These are phyloP conservation scores for Cygnus atratus DNA, from an alignment of 2,113 vertebrate genomes.

Conservation along the genomic window DNA sequence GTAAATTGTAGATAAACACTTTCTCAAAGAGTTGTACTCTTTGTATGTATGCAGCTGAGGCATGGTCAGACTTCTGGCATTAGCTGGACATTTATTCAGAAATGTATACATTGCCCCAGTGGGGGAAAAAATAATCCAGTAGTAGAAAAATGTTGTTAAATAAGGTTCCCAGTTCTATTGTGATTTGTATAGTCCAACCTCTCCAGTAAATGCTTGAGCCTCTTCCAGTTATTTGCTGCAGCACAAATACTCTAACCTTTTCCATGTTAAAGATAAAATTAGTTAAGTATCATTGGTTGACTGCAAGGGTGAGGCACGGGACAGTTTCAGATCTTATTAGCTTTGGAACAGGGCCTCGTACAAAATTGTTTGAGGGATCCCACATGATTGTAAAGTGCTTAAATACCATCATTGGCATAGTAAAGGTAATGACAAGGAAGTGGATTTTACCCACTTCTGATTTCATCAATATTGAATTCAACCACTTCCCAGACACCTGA, in stretches of 20 bases:
- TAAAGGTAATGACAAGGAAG: background rate
- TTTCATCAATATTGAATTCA: background rate
- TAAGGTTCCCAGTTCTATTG: background rate
- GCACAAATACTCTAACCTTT: background rate
- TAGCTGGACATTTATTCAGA: background rate
- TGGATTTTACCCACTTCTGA: background rate
- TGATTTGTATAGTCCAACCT: background rate
- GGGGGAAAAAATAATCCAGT: background rate
- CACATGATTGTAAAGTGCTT: slow-evolving; percentile 52
- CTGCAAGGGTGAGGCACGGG: background rate
- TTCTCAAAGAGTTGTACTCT: background rate
- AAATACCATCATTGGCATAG: background rate
- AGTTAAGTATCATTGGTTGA: background rate
- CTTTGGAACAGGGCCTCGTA: background rate
- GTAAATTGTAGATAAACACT: background rate
- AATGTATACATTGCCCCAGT: background rate
- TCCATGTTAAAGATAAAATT: background rate
- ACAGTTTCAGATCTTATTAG: background rate
- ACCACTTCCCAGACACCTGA: background rate
- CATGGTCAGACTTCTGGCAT: background rate
- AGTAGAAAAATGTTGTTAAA: background rate
- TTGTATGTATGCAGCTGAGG: background rate
- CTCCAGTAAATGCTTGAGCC: background rate
- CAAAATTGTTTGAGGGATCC: background rate
- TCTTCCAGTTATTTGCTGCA: slow-evolving; percentile 22